Evolutionary conservation across 2,113 vertebrate species (phyloP).

Genomic region (Egretta garzetta): DNA sequence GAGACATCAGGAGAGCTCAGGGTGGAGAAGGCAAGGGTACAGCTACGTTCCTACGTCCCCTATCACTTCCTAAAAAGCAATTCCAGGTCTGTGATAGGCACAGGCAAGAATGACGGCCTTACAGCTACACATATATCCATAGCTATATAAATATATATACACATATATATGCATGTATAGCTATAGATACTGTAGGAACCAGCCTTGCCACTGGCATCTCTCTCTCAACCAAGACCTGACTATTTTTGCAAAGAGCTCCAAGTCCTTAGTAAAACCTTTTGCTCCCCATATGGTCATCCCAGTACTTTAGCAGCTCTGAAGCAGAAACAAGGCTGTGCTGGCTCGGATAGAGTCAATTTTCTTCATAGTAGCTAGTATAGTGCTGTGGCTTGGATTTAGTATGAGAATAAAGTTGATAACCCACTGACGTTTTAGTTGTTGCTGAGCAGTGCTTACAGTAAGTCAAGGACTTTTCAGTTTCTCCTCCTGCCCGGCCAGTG

Average conservation of each 20-base stretch:
- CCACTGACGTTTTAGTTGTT: neutral
- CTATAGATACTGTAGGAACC: neutral
- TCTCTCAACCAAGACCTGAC: neutral
- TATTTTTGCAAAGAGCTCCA: neutral
- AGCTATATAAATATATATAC: neutral
- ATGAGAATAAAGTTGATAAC: neutral
- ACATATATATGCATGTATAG: neutral
- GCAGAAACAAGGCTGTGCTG: neutral
- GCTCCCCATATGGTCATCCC: neutral
- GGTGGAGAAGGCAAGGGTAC: neutral
- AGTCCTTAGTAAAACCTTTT: neutral
- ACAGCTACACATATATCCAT: neutral
- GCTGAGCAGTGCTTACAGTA: neutral
- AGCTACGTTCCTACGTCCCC: neutral
- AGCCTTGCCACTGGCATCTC: neutral
- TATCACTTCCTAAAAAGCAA: neutral
- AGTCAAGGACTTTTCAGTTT: neutral
- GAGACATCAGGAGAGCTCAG: neutral
- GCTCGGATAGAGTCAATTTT: neutral
- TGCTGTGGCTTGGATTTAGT: neutral
- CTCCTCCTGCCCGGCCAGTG: no score
- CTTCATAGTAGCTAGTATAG: neutral
- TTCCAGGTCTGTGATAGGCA: neutral
- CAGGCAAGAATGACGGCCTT: neutral
- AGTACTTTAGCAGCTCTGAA: neutral